Evolutionary conservation across 2,113 vertebrate genomes (phyloP), one percentile per base, ranked within the genome.

Genomic region (human (Homo sapiens)): DNA sequence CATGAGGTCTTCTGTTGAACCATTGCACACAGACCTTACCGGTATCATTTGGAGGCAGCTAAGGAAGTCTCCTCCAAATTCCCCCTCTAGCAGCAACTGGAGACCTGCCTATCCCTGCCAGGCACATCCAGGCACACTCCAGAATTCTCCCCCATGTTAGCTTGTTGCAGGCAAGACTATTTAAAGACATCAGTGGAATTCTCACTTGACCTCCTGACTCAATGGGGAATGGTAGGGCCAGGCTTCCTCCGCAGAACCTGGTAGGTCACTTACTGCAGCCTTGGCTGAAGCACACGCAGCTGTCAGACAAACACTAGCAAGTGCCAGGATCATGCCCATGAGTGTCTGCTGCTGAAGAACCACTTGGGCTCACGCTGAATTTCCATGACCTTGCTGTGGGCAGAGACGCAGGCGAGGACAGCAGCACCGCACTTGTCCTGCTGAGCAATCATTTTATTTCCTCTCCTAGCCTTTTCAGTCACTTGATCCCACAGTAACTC

Each of bases 131-230:
- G 90, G 57, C 83, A 57, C 59, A 81, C 81, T 55, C 68, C 64
- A 13, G 57, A 73, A 75, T 73, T 92, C 80, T 91, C 84, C 20
- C 82, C 89, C 73, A 35, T 9, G 0, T 17, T 66, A 17, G n/a
- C 72, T 55, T n/a, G 64, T 55, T 5, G 11, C 64, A 93, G 92
- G 94, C 90, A 81, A 92, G 70, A 61, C 96, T 98, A 97, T 98
- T 98, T 96, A 96, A 96, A 97, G 92, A 96, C 90, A 92, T 55
- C 17, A 45, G 90, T 89, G 95, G 93, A 89, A 96, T 93, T 96
- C 92, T 94, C 80, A 57, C 82, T 86, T 43, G 89, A 96, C 91
- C 91, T 96, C 66, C 68, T 79, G 85, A 94, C 95, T 97, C 87
- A 22, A 75, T 73, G 81, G 52, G 64, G 78, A 90, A 90, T 10